Percentiles rank a stretch among this genome's conserved stretches.
phyloP scores from a whole-genome alignment of 2,888 invertebrate species.

The Xestia xanthographa region DNA sequence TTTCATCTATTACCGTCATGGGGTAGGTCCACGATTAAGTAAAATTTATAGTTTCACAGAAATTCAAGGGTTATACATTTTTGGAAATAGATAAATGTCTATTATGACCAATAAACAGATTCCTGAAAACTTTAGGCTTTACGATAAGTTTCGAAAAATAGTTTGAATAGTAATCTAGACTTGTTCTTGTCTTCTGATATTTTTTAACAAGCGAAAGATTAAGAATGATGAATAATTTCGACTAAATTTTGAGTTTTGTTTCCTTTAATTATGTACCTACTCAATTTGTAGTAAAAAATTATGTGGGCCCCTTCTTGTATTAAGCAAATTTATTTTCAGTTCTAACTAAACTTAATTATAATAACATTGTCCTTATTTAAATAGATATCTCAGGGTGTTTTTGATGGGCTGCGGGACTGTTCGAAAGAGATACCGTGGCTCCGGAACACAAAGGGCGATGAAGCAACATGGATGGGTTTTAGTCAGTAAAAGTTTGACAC shows the following conservation, averaged over 20 bases:
- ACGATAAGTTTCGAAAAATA: not conserved
- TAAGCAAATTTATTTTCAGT: not conserved
- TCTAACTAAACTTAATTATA: not conserved
- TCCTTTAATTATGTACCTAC: not conserved
- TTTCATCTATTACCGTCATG: not conserved
- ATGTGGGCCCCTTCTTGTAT: not conserved
- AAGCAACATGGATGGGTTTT: too few species aligned
- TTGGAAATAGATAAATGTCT: not conserved
- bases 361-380: not conserved
- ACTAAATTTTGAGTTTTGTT: not conserved
- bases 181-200: not conserved
- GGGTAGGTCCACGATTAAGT: not conserved
- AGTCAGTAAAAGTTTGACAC: too few species aligned
- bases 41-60: not conserved
- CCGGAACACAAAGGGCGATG: too few species aligned
- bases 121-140: not conserved
- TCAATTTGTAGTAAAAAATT: not conserved
- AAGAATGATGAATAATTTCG: not conserved
- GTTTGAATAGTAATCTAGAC: not conserved
- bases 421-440: too few species aligned
- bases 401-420: too few species aligned
- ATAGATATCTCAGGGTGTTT: too few species aligned
- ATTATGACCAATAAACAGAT: not conserved
- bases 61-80: not conserved
- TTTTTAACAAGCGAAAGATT: not conserved